A percentile compares a stretch with the other conserved stretches of the same genome.
Evolutionary conservation across 1,140 invertebrate genomes (phyloP).

Genomic region (Halesus radiatus): DNA sequence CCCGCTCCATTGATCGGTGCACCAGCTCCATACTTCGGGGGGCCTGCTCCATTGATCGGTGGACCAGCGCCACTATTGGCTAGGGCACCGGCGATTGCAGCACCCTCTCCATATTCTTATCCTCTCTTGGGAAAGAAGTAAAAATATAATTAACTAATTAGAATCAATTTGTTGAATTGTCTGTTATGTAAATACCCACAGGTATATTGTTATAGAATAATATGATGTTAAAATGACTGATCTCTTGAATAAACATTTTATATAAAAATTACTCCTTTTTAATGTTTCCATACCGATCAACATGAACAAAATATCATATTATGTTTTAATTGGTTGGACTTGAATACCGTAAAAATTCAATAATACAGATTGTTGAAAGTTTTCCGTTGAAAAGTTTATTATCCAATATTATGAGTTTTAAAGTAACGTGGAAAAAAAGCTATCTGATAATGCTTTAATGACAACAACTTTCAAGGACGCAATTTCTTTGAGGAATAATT

Average conservation of each 20-base stretch:
- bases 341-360: no score
- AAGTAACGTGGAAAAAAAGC: no score
- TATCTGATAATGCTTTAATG: no score
- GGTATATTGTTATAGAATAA: slow-evolving; percentile 7
- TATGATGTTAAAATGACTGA: slow-evolving; percentile 39
- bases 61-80: background rate
- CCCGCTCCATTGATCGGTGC: background rate
- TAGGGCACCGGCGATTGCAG: background rate
- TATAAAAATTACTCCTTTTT: background rate
- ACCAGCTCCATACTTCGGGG: slow-evolving; percentile 10
- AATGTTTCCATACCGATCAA: no score
- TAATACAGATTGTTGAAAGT: no score
- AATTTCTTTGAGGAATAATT: no score
- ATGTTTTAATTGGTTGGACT: no score
- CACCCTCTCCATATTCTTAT: slow-evolving; percentile 21
- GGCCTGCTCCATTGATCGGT: background rate
- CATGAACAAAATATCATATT: no score
- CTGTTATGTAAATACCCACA: slow-evolving; percentile 7
- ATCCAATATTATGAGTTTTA: no score
- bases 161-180: background rate
- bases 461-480: no score
- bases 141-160: background rate
- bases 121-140: slow-evolving; percentile 3
- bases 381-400: no score
- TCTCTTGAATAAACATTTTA: slow-evolving; percentile 41